phyloP scores from a whole-genome alignment of 1,140 invertebrate species.

The Penaeus indicus region DNA sequence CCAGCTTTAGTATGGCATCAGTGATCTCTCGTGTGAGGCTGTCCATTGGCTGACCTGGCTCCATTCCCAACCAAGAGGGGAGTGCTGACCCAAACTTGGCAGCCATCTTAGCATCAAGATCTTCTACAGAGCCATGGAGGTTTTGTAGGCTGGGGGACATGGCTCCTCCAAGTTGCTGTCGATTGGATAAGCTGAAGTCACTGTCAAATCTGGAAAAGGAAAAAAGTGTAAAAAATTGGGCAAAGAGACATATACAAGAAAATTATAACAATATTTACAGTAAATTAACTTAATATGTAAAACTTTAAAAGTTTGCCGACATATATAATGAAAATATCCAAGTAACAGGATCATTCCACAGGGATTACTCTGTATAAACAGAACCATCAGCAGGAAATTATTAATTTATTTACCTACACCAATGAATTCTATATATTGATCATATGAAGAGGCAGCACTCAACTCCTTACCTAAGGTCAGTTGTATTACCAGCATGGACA shows the following conservation, averaged over 20 bases:
- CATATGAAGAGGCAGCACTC: not conserved
- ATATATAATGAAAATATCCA: too few relatives aligned
- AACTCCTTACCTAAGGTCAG: slow-evolving; percentile 40
- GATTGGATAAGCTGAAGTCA: slow-evolving; percentile 63
- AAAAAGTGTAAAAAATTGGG: not conserved
- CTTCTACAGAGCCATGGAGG: slow-evolving; percentile 75
- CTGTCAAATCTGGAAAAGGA: slow-evolving; percentile 59
- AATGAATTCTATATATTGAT: too few relatives aligned
- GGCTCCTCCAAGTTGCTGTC: slow-evolving; percentile 57
- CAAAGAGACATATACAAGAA: too few relatives aligned
- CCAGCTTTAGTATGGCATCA: slow-evolving; percentile 78
- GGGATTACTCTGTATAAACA: too few relatives aligned
- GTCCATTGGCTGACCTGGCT: slow-evolving; percentile 71
- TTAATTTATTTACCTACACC: too few relatives aligned
- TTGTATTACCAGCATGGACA: slow-evolving; percentile 28
- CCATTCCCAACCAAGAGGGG: slow-evolving; percentile 67
- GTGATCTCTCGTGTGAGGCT: slow-evolving; percentile 75
- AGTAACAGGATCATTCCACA: too few relatives aligned
- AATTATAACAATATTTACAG: too few relatives aligned
- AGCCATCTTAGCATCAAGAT: slow-evolving; percentile 65
- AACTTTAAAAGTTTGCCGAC: too few relatives aligned
- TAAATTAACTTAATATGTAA: too few relatives aligned
- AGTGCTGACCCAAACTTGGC: slow-evolving; percentile 74
- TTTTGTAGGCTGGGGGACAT: slow-evolving; percentile 74
- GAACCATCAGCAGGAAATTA: too few relatives aligned